phyloP scores from a whole-genome alignment of 2,797 vertebrate genomes.

The Sebastiscus tertius region DNA sequence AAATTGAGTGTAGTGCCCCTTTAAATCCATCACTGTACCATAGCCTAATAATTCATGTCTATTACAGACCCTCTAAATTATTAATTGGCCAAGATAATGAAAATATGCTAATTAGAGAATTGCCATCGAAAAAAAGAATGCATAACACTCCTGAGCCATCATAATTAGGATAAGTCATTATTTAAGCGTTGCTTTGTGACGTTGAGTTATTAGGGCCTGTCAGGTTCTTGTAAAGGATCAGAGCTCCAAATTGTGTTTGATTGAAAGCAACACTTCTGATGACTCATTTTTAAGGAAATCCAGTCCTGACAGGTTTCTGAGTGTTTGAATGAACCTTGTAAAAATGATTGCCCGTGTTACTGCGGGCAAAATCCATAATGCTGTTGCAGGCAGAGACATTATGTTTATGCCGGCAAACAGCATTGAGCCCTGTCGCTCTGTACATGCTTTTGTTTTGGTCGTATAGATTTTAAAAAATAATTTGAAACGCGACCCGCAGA shows the following conservation, averaged over 20 bases:
- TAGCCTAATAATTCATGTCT: constrained; percentile 85
- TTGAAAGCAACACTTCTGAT: constrained; percentile 64
- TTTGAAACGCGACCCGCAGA: constrained; percentile 40
- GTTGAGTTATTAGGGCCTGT: constrained; percentile 83
- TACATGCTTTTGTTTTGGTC: constrained; percentile 2
- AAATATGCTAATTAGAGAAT: constrained; percentile 92
- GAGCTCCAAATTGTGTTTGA: constrained; percentile 61
- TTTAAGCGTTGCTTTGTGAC: constrained; percentile 87
- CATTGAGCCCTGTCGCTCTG: neutral
- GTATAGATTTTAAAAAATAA: constrained; percentile 17
- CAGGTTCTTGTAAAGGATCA: constrained; percentile 60
- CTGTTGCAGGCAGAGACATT: neutral
- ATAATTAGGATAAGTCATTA: constrained; percentile 91
- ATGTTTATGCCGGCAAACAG: neutral
- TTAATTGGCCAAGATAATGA: constrained; percentile 90
- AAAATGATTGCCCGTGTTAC: neutral
- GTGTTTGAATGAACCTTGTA: constrained; percentile 25
- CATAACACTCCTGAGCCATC: constrained; percentile 86
- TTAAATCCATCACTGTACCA: constrained; percentile 84
- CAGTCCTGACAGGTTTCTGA: constrained; percentile 37
- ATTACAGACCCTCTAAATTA: constrained; percentile 87
- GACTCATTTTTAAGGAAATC: constrained; percentile 57
- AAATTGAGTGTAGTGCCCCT: constrained; percentile 82
- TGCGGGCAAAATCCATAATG: neutral
- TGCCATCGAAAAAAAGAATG: constrained; percentile 84